These are phyloP conservation scores for Mola mola DNA, from an alignment of 2,113 vertebrate species.

Conservation along the genomic window DNA sequence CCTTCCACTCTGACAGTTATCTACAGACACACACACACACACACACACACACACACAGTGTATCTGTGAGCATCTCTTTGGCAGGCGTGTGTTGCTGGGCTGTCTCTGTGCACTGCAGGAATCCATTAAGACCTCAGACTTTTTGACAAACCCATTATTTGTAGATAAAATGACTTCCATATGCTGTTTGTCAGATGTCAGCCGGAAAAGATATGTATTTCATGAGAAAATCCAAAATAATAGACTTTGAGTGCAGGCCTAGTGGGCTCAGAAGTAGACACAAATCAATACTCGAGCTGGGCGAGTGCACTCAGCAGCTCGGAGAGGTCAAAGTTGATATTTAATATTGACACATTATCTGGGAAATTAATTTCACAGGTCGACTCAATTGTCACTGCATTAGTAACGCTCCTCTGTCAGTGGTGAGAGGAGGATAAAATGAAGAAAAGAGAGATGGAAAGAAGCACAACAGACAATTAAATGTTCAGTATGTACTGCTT, in stretches of 20 bases:
- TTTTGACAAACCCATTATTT: constrained; percentile 88
- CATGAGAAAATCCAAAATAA: constrained; percentile 90
- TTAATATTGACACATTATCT: constrained; percentile 88
- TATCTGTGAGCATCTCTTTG: constrained; percentile 77
- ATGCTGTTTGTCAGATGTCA: constrained; percentile 92
- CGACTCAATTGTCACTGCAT: constrained; percentile 78
- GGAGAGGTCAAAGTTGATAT: constrained; percentile 83
- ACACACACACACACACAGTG: constrained; percentile 39
- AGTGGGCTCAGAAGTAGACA: constrained; percentile 73
- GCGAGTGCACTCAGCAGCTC: constrained; percentile 64
- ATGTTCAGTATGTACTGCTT: constrained; percentile 13
- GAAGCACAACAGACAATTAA: constrained; percentile 27
- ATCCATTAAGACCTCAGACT: constrained; percentile 84
- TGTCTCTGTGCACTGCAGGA: constrained; percentile 70
- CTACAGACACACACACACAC: background rate
- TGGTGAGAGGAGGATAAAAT: constrained; percentile 49
- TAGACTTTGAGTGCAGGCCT: constrained; percentile 82
- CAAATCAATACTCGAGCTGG: constrained; percentile 83
- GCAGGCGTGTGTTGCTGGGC: constrained; percentile 70
- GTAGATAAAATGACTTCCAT: constrained; percentile 88
- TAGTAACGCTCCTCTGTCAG: constrained; percentile 61
- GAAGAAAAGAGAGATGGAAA: constrained; percentile 34
- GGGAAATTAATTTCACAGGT: constrained; percentile 83
- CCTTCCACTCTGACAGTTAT: background rate
- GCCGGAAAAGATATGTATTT: constrained; percentile 85